A percentile compares a stretch with the other conserved stretches of the same genome.
Evolutionary conservation across 2,113 vertebrate species (phyloP).

Genomic region (Collichthys lucidus): DNA sequence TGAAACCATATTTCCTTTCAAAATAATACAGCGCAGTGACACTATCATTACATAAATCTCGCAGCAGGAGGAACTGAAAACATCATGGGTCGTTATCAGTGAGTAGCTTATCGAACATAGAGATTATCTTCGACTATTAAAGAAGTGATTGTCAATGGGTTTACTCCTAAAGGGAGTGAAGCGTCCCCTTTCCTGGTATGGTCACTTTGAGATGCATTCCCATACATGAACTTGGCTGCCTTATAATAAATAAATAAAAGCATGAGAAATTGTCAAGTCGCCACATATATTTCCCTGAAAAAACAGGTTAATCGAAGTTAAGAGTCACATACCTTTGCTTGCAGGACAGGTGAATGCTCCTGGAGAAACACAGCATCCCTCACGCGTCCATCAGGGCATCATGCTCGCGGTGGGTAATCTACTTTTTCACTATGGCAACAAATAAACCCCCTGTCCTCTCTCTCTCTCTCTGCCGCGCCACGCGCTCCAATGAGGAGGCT

Average conservation of each 20-base stretch:
- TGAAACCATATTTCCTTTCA: neutral
- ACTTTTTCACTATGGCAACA: constrained; percentile 83
- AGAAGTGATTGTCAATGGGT: neutral
- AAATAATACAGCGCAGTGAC: neutral
- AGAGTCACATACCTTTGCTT: constrained; percentile 61
- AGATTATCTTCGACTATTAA: neutral
- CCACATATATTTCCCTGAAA: neutral
- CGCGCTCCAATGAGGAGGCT: constrained; percentile 72
- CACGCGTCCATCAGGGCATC: constrained; percentile 68
- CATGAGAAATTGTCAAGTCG: neutral
- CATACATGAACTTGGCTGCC: constrained; percentile 2
- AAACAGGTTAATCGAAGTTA: neutral
- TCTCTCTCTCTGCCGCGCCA: constrained; percentile 25
- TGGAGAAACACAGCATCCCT: constrained; percentile 67
- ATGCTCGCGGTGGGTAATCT: constrained; percentile 71
- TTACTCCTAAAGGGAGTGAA: neutral
- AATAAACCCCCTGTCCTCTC: constrained; percentile 59
- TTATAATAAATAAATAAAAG: neutral
- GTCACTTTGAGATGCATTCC: constrained; percentile 5
- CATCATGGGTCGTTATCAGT: neutral
- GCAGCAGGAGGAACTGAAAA: neutral
- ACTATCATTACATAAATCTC: neutral
- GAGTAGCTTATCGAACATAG: neutral
- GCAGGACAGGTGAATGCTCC: constrained; percentile 61
- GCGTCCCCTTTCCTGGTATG: neutral